Conservation (phyloP, 2,888 invertebrate genomes). For the Stegana nigrithorax region DNA sequence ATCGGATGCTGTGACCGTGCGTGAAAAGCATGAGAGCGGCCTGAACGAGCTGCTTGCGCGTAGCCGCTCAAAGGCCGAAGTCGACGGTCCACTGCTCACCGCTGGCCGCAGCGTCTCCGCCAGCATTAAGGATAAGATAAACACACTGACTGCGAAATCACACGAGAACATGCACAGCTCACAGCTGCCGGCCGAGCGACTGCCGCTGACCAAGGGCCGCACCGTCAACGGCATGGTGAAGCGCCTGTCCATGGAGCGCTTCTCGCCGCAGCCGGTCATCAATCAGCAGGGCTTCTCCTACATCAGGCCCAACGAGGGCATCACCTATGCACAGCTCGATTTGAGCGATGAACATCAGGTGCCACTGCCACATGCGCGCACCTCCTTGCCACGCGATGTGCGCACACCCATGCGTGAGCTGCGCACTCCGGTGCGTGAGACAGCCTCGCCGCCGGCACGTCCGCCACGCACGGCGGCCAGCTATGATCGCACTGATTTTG, state of each 20-base stretch:
- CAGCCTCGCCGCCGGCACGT: constrained; percentile 28
- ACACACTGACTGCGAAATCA: constrained; percentile 66
- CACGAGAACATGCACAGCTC: constrained; percentile 78
- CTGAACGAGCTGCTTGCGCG: constrained; percentile 56
- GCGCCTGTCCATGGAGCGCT: constrained; percentile 78
- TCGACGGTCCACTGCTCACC: constrained; percentile 69
- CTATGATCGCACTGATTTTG: constrained; percentile 45
- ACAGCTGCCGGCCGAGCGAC: constrained; percentile 77
- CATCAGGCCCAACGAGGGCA: constrained; percentile 74
- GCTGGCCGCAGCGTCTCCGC: constrained; percentile 63
- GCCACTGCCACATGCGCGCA: background rate
- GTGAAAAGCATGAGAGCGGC: constrained; percentile 63
- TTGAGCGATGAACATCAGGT: constrained; percentile 47
- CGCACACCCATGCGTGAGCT: constrained; percentile 43
- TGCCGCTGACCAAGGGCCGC: constrained; percentile 77
- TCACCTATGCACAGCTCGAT: constrained; percentile 82
- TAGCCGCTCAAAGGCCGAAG: constrained; percentile 54
- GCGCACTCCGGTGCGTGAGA: constrained; percentile 43
- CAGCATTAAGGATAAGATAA: constrained; percentile 60
- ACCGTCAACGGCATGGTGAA: constrained; percentile 84
- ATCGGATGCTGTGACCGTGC: constrained; percentile 64
- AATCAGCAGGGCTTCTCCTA: constrained; percentile 86
- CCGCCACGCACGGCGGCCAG: constrained; percentile 38
- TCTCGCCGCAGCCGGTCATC: constrained; percentile 77
- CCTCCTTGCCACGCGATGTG: constrained; percentile 28